These are phyloP conservation scores for Torymus texanus DNA, from an alignment of 2,888 invertebrate species.

Conservation along the genomic window DNA sequence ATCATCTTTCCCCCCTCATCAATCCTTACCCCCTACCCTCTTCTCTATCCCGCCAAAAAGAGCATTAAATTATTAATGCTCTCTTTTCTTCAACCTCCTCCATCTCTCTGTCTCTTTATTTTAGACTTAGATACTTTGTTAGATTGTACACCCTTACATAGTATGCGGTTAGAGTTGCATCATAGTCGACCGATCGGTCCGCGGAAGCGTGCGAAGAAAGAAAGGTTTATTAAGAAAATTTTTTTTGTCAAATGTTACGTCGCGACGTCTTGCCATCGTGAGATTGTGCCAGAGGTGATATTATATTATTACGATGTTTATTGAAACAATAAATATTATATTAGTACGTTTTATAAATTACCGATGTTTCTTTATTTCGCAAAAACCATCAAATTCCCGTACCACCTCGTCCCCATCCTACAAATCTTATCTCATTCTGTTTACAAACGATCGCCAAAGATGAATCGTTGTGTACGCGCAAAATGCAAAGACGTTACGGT, in stretches of 20 bases:
- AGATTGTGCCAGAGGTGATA: slow-evolving; percentile 76
- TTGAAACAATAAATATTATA: slow-evolving; percentile 75
- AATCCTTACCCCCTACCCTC: not conserved
- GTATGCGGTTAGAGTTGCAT: slow-evolving; percentile 61
- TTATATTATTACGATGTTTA: slow-evolving; percentile 75
- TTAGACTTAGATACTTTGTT: slow-evolving; percentile 63
- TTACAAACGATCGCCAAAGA: not conserved
- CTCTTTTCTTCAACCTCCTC: not conserved
- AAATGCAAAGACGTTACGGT: not conserved
- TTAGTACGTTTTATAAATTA: slow-evolving; percentile 75
- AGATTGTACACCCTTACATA: slow-evolving; percentile 63
- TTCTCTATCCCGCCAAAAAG: slow-evolving; percentile 14
- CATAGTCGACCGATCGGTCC: slow-evolving; percentile 61
- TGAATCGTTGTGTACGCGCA: not conserved
- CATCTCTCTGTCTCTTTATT: not conserved
- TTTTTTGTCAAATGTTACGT: slow-evolving; percentile 62
- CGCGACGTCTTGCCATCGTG: slow-evolving; percentile 75
- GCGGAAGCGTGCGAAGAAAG: slow-evolving; percentile 55
- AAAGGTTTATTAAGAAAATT: slow-evolving; percentile 56
- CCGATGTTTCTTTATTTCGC: slow-evolving; percentile 51
- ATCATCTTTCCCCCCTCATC: not conserved
- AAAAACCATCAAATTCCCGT: not conserved
- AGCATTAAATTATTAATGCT: not conserved
- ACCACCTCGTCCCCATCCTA: not conserved
- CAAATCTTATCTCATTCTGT: not conserved